Base-by-base conservation (phyloP, 2,888 invertebrate species). In the Nomada lathburiana region DNA sequence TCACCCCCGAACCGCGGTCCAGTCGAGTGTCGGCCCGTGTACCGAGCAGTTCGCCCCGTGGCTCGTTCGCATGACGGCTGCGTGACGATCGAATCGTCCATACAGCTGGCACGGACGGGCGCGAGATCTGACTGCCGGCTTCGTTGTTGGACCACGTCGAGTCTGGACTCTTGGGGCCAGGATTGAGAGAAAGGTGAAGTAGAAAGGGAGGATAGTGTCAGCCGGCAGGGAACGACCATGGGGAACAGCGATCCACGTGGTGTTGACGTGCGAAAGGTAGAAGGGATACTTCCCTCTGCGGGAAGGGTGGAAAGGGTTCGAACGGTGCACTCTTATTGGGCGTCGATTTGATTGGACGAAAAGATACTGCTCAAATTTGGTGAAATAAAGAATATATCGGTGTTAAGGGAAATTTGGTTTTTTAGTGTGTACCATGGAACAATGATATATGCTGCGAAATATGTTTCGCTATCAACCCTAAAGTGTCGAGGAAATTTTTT, bases 21-120 rank as follows among this genome's bases (percentile, higher is more conserved):
- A 91, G 91, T 91, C 85, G 87, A 88, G 86, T 88, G 86, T 90
- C 86, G 88, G 86, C 88, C 89, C 85, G 90, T 90, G 89, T 74
- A 89, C 85, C 84, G 89, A 78, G 83, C 86, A 89, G 88, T 90
- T 85, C 88, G 76, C 68, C 78, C 70, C 85, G 85, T 63, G 73
- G 77, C 47, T 67, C 73, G 73, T 82, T 76, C 82, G 69, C 80
- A 52, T 69, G 59, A 79, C 73, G 67, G 71, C 59, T 73, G 64
- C 65, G 71, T 57, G 64, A 20, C 47, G 29, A 20, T 42, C 60
- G 2, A 42, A 44, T 57, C 69, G 69, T 65, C 20, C 44, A 13
- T 47, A 20, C 59, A 59, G 11, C 16, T 36, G 47, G 13, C 47
- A 47, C 11, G 18, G 42, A 23, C 29, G 2, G 50, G 23, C 69